phyloP scores from a whole-genome alignment of 2,797 vertebrate species.

The Karalla daura region DNA sequence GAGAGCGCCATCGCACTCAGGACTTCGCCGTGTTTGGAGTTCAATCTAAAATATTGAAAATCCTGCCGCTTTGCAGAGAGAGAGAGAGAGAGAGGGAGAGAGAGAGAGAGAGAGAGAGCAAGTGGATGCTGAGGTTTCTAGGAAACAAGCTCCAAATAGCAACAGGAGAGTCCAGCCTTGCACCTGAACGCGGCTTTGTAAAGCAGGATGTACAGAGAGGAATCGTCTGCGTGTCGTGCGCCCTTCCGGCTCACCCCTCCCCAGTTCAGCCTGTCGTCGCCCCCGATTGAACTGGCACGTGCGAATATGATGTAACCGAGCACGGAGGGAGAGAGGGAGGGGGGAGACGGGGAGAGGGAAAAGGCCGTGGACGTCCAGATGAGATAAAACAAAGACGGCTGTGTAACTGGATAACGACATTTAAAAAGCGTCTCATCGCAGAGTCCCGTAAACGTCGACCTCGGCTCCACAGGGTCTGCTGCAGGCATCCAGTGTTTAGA shows the following conservation, averaged over 20 bases:
- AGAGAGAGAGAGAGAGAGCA: constrained; percentile 5
- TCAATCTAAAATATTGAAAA: constrained; percentile 60
- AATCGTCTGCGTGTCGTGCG: background rate
- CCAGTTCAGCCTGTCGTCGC: background rate
- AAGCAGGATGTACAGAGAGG: constrained; percentile 24
- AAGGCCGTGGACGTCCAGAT: background rate
- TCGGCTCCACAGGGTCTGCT: constrained; percentile 74
- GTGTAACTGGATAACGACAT: constrained; percentile 47
- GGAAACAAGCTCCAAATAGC: constrained; percentile 72
- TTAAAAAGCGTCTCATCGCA: constrained; percentile 49
- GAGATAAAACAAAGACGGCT: constrained; percentile 24
- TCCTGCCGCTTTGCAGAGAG: constrained; percentile 23
- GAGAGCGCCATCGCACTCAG: constrained; percentile 18
- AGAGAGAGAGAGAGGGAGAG: constrained; percentile 3
- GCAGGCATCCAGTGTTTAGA: constrained; percentile 72
- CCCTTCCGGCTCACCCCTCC: constrained; percentile 5
- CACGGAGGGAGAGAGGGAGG: too few relatives aligned
- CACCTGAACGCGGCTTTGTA: constrained; percentile 42
- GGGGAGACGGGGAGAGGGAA: background rate
- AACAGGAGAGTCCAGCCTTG: constrained; percentile 55
- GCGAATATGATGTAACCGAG: constrained; percentile 20
- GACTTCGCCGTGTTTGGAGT: constrained; percentile 38
- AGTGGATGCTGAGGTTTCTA: constrained; percentile 61
- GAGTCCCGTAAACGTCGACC: constrained; percentile 59
- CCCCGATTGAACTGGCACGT: constrained; percentile 4